Evolutionary conservation across 2,888 invertebrate species (phyloP).

Genomic region (Gandaritis pyraliata): DNA sequence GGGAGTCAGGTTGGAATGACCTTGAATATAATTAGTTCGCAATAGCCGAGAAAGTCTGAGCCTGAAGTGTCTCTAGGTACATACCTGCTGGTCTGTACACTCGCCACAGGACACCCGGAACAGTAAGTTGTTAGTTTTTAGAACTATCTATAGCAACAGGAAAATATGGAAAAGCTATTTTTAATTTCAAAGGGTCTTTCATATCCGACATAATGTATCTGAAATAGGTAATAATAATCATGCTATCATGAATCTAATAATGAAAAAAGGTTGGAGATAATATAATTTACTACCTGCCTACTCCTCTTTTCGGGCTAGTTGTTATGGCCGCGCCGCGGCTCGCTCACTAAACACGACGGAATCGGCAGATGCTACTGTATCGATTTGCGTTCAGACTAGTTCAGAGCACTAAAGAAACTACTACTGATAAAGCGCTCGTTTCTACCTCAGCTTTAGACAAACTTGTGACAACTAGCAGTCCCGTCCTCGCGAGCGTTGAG

Average conservation of each 20-base stretch:
- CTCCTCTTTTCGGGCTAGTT: not conserved
- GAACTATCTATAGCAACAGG: too few relatives aligned
- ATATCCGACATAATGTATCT: too few relatives aligned
- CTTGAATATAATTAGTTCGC: constrained; percentile 1
- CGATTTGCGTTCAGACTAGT: constrained; percentile 7
- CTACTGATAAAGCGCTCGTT: constrained; percentile 7
- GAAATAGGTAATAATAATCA: too few relatives aligned
- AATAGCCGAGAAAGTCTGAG: not conserved
- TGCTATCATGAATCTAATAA: too few relatives aligned
- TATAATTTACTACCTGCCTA: too few relatives aligned
- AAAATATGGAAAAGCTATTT: too few relatives aligned
- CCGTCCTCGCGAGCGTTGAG: not conserved
- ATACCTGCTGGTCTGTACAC: not conserved
- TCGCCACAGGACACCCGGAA: not conserved
- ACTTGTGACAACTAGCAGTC: constrained; percentile 9
- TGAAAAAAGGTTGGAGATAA: too few relatives aligned
- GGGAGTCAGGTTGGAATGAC: not conserved
- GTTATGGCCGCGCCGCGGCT: not conserved
- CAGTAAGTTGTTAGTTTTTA: not conserved
- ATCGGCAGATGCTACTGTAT: constrained; percentile 14
- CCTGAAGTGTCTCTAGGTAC: not conserved
- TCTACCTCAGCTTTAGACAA: constrained; percentile 17
- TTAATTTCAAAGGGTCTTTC: too few relatives aligned
- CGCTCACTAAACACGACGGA: not conserved
- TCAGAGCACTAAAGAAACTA: too few relatives aligned